Percentiles rank a stretch among this genome's conserved stretches.
These are phyloP conservation scores for Xenopus borealis DNA, from an alignment of 2,113 vertebrate genomes.

Conservation along the genomic window DNA sequence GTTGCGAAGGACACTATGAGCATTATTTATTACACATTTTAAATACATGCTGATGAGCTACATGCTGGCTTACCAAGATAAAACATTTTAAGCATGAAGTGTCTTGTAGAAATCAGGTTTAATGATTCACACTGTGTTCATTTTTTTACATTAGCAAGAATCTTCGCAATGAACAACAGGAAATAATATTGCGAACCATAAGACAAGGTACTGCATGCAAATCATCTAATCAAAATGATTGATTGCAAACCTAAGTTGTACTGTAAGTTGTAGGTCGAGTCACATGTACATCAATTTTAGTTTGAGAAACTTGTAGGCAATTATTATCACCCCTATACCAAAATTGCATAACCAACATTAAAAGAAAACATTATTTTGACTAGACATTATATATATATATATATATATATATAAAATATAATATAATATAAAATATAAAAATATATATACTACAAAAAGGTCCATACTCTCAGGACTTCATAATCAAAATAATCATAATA, in stretches of 20 bases:
- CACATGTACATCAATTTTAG: no score
- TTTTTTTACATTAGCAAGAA: constrained; percentile 3
- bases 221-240: constrained; percentile 10
- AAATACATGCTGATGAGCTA: constrained; percentile 25
- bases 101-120: constrained; percentile 27
- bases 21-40: constrained; percentile 23
- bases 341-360: constrained; percentile 3
- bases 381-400: no score
- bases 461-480: no score
- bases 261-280: not conserved
- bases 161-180: not conserved
- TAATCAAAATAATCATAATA: no score
- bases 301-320: not conserved
- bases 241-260: not conserved
- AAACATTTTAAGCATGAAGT: constrained; percentile 8
- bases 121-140: constrained; percentile 19
- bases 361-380: no score
- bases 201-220: not conserved
- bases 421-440: no score
- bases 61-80: constrained; percentile 20
- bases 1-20: not conserved
- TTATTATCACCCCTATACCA: not conserved
- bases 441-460: no score
- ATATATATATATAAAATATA: no score
- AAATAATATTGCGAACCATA: constrained; percentile 1